Evolutionary conservation across 2,797 vertebrate species (phyloP).

Genomic region (Glyptemys insculpta): DNA sequence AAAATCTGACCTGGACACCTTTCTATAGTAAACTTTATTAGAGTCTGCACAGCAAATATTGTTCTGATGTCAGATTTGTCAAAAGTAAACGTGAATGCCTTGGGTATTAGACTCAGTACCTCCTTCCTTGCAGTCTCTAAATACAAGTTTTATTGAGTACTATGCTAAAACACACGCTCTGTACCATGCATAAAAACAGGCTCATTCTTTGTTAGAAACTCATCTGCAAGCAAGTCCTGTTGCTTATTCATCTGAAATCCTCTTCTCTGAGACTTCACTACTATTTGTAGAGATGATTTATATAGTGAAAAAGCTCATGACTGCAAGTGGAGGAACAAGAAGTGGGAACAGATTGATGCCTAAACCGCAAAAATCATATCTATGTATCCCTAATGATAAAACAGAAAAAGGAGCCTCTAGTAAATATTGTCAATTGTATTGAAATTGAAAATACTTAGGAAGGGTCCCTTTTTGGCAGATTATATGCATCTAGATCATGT

Average conservation of each 20-base stretch:
- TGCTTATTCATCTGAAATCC: neutral
- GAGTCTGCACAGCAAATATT: neutral
- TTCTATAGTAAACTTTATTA: neutral
- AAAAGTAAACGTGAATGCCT: neutral
- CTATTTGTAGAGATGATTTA: neutral
- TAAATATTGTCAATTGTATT: neutral
- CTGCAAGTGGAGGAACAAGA: neutral
- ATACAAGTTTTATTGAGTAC: neutral
- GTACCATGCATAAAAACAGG: neutral
- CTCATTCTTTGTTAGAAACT: neutral
- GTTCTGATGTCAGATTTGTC: neutral
- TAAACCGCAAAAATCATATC: neutral
- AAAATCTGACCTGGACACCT: neutral
- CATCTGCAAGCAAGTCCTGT: neutral
- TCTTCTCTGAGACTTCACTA: neutral
- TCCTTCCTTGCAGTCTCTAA: too few species aligned
- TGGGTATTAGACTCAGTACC: neutral
- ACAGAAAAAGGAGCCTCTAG: neutral
- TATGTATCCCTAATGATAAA: neutral
- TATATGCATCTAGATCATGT: neutral
- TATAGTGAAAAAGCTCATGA: neutral
- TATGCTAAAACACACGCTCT: neutral
- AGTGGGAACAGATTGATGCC: neutral
- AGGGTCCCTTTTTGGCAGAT: neutral
- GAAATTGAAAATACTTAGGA: neutral